Evolutionary conservation across 1,140 invertebrate species (phyloP), one percentile per base, ranked within the genome.

Genomic region (Drosophila sproati): DNA sequence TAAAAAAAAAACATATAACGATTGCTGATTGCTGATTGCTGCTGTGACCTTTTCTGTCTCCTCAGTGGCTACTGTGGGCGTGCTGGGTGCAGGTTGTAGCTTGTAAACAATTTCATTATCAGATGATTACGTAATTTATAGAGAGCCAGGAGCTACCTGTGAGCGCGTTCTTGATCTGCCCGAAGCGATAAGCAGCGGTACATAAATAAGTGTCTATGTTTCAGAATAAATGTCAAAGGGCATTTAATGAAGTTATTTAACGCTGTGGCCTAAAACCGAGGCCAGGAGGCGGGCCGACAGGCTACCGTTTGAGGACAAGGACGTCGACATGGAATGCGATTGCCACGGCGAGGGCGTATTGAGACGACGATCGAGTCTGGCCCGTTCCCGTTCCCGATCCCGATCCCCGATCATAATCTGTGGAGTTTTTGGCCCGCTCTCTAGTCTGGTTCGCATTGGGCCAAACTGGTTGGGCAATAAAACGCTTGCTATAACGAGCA

Each of bases 191-290:
- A 67, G 56, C 35, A 55, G 39, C 71, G 52, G 76, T 43, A 43
- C 39, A 43, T 43, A 43, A 43, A 43, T 43, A 43, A 43, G 39
- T 43, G 39, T 74, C 50, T 66, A 63, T 52, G 72, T 78, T 43
- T 2, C 69, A 41, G 57, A 32, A 78, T 82, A 87, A 87, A 89
- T 89, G 85, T 89, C 85, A 89, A 85, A 90, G 85, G 81, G 86
- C 85, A 85, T 89, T 89, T 89, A 89, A 89, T 89, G 85, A 89
- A 89, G 85, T 90, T 90, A 89, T 89, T 89, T 85, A 85, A 89
- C 80, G 85, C 73, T 83, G 80, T 32, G 37, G 10, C 39, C 70
- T 35, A 61, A 48, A 48, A 10, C 12, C 56, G 75, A 51, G 74
- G 55, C 62, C 55, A 45, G 10, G 59, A 69, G 80, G 80, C 80